Percentiles rank a stretch among this genome's conserved stretches.
Evolutionary conservation across 2,797 vertebrate species (phyloP).

Genomic region (Botia almorhae): DNA sequence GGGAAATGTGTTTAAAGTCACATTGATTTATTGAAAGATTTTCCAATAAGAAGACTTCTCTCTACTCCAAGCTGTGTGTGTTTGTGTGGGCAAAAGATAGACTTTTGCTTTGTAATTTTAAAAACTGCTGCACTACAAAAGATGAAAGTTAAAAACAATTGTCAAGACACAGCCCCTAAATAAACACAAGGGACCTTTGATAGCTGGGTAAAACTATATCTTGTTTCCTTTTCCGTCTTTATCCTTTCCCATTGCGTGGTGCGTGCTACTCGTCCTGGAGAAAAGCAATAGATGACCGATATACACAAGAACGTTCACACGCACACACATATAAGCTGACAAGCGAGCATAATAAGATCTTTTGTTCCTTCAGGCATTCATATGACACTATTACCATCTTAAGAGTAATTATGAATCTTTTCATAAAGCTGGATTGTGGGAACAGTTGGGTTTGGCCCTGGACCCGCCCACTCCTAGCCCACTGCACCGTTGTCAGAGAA

Average conservation of each 20-base stretch:
- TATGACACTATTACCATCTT: slow-evolving; percentile 84
- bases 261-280: slow-evolving; percentile 59
- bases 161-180: slow-evolving; percentile 65
- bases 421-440: slow-evolving; percentile 75
- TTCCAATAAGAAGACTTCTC: slow-evolving; percentile 84
- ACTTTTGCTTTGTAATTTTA: slow-evolving; percentile 37
- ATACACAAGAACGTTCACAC: slow-evolving; percentile 40
- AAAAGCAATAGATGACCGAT: slow-evolving; percentile 42
- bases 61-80: slow-evolving; percentile 72
- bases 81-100: slow-evolving; percentile 31
- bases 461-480: slow-evolving; percentile 52
- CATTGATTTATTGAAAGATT: slow-evolving; percentile 90
- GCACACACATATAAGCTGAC: slow-evolving; percentile 69
- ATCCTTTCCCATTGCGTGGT: slow-evolving; percentile 51
- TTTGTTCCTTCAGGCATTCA: slow-evolving; percentile 80
- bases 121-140: slow-evolving; percentile 53
- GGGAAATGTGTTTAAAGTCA: slow-evolving; percentile 88
- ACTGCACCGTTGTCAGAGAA: slow-evolving; percentile 67
- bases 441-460: slow-evolving; percentile 63
- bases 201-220: slow-evolving; percentile 62
- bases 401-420: slow-evolving; percentile 79
- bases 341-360: slow-evolving; percentile 75
- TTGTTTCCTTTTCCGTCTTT: slow-evolving; percentile 60
- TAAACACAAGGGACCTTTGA: slow-evolving; percentile 64
- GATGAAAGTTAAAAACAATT: slow-evolving; percentile 33